These are phyloP conservation scores for Maniola hyperantus DNA, from an alignment of 2,888 invertebrate genomes.

Conservation along the genomic window DNA sequence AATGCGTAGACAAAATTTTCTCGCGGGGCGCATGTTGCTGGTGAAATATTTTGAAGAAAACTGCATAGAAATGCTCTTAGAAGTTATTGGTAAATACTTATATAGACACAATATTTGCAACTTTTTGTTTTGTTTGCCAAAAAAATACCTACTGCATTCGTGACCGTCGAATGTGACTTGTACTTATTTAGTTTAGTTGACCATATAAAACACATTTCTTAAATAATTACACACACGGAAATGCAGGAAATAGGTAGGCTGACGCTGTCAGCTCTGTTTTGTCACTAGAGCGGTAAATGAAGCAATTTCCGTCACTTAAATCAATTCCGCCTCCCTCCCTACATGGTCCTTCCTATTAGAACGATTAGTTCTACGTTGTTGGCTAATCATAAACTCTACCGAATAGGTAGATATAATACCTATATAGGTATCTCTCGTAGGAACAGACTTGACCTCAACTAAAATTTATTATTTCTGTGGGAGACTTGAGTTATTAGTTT, in stretches of 20 bases:
- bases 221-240: conserved; percentile 11
- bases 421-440: not conserved
- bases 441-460: not conserved
- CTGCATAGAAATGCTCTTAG: too few species aligned
- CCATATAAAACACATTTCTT: conserved; percentile 1
- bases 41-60: too few species aligned
- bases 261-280: conserved; percentile 52
- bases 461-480: not conserved
- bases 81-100: too few species aligned
- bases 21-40: too few species aligned
- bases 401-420: not conserved
- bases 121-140: too few species aligned
- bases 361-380: conserved; percentile 38
- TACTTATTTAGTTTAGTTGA: not conserved
- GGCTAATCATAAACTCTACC: conserved; percentile 30
- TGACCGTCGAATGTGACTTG: too few species aligned
- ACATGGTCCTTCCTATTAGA: conserved; percentile 39
- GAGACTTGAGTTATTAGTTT: not conserved
- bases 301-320: conserved; percentile 67
- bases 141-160: too few species aligned
- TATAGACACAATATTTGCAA: too few species aligned
- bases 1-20: too few species aligned
- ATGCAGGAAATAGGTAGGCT: conserved; percentile 48
- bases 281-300: conserved; percentile 61
- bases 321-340: conserved; percentile 51